Conservation (phyloP, 1,140 invertebrate genomes). For the Zaprionus kolodkinae region DNA sequence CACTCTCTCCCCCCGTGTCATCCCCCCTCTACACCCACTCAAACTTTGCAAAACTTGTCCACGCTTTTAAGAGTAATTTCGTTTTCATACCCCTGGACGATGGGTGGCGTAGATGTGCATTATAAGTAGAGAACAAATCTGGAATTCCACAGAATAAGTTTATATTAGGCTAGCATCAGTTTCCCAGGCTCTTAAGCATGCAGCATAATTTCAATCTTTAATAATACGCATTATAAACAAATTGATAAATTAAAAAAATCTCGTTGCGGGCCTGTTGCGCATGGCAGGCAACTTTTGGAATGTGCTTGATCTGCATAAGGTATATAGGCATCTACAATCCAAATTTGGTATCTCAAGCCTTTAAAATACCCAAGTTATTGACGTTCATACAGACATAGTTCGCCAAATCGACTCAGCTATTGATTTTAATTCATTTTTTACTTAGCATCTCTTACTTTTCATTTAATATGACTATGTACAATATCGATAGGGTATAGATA, state of each 20-base stretch:
- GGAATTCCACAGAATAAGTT: not conserved
- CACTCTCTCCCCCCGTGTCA: not conserved
- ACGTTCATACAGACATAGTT: not conserved
- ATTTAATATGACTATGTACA: too few relatives aligned
- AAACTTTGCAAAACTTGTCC: too few relatives aligned
- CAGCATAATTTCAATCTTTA: too few relatives aligned
- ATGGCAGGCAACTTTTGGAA: not conserved
- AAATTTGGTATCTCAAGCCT: not conserved
- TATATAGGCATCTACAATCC: rapidly evolving
- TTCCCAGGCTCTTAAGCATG: too few relatives aligned
- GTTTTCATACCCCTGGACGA: too few relatives aligned
- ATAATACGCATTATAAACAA: too few relatives aligned
- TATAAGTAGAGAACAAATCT: not conserved
- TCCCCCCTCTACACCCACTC: not conserved
- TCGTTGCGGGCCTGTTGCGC: rapidly evolving
- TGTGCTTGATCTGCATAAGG: not conserved
- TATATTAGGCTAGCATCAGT: too few relatives aligned
- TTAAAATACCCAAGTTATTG: not conserved
- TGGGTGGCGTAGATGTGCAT: not conserved
- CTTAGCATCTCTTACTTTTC: too few relatives aligned
- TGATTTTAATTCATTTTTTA: too few relatives aligned
- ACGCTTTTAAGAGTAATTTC: too few relatives aligned
- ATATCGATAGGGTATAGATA: too few relatives aligned
- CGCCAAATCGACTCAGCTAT: not conserved
- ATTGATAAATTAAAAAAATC: not conserved